Evolutionary conservation across 2,113 vertebrate genomes (phyloP).

Genomic region (Uria lomvia): DNA sequence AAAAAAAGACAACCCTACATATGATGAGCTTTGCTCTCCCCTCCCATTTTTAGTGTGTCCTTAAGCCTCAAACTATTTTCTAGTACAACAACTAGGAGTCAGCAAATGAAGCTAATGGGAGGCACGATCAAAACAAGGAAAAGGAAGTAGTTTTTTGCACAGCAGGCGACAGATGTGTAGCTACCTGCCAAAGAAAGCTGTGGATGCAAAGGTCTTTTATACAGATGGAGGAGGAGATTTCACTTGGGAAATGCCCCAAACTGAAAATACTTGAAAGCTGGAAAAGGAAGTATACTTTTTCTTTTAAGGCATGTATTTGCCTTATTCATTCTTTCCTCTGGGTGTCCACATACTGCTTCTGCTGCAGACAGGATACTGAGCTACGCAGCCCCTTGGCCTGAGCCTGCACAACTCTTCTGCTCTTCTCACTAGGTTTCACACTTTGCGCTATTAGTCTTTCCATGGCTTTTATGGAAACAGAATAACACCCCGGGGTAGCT

Average conservation of each 20-base stretch:
- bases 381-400: not conserved
- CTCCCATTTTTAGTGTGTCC: not conserved
- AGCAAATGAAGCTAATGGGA: not conserved
- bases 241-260: not conserved
- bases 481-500: not conserved
- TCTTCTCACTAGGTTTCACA: not conserved
- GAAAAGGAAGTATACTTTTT: not conserved
- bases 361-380: not conserved
- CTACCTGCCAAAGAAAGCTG: not conserved
- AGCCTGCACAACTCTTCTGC: not conserved
- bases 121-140: not conserved
- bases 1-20: not conserved
- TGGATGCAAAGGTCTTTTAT: not conserved
- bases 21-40: not conserved
- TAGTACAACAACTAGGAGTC: not conserved
- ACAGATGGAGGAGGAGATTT: not conserved
- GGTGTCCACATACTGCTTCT: rapidly evolving
- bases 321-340: not conserved
- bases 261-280: not conserved
- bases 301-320: not conserved
- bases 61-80: not conserved
- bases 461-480: not conserved
- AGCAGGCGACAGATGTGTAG: not conserved
- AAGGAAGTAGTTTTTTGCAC: not conserved
- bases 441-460: not conserved